These are phyloP conservation scores for Morone saxatilis DNA, from an alignment of 2,113 vertebrate genomes.

Conservation along the genomic window DNA sequence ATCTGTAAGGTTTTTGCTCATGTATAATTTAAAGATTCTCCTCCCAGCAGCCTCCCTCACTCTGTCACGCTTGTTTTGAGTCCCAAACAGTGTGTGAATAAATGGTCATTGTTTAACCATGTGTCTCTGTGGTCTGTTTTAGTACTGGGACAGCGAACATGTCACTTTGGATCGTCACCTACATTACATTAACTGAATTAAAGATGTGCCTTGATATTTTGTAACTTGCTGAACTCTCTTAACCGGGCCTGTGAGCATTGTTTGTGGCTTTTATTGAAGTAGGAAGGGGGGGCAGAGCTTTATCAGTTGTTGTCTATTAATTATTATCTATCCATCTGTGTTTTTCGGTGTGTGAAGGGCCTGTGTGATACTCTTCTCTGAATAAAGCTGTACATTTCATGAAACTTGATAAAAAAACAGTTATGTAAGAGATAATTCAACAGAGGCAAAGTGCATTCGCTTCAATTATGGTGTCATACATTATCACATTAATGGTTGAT, in stretches of 20 bases:
- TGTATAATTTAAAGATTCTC: slow-evolving; percentile 63
- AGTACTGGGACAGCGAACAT: slow-evolving; percentile 13
- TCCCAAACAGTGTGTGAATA: slow-evolving; percentile 78
- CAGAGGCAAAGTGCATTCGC: neutral
- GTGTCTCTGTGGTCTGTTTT: slow-evolving; percentile 55
- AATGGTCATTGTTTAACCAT: slow-evolving; percentile 77
- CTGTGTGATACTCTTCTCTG: slow-evolving; percentile 1
- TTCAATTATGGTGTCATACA: neutral
- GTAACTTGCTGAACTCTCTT: neutral
- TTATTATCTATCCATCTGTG: neutral
- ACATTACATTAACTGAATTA: slow-evolving; percentile 24
- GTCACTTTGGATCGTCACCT: slow-evolving; percentile 7
- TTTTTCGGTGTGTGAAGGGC: slow-evolving; percentile 18
- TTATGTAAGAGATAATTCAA: slow-evolving; percentile 20
- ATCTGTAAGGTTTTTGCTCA: slow-evolving; percentile 48
- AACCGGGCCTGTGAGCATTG: neutral
- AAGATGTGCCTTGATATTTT: slow-evolving; percentile 17
- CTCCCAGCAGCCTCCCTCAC: slow-evolving; percentile 49
- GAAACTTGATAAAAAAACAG: slow-evolving; percentile 20
- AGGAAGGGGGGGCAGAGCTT: neutral
- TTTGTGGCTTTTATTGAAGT: neutral
- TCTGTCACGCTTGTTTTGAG: slow-evolving; percentile 72
- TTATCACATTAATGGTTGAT: neutral
- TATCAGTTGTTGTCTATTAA: slow-evolving; percentile 21
- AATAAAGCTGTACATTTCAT: neutral